Percentiles rank a stretch among this genome's conserved stretches.
These are phyloP conservation scores for Malachius bipustulatus DNA, from an alignment of 2,888 invertebrate species.

Conservation along the genomic window DNA sequence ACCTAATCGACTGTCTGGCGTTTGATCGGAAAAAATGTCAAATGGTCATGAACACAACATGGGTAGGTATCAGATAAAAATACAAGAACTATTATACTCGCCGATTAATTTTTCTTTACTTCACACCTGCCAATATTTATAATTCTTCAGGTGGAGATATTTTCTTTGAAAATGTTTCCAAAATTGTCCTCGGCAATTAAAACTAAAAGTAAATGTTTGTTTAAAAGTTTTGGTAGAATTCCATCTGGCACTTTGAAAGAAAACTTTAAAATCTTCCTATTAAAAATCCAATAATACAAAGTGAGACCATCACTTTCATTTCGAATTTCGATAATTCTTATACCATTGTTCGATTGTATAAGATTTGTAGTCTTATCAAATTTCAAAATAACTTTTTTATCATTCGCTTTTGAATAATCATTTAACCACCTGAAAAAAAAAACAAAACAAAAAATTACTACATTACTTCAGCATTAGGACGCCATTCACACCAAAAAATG, in stretches of 20 bases:
- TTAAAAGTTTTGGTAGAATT: conserved; percentile 32
- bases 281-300: conserved; percentile 51
- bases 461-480: too few species aligned
- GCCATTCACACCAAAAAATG: too few species aligned
- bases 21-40: too few species aligned
- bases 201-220: too few species aligned
- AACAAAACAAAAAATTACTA: conserved; percentile 11
- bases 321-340: conserved; percentile 55
- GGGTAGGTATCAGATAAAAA: too few species aligned
- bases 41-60: too few species aligned
- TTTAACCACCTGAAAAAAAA: conserved; percentile 41
- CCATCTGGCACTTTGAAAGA: conserved; percentile 41
- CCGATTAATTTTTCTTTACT: too few species aligned
- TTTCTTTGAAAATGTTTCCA: conserved; percentile 57
- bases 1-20: too few species aligned
- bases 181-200: conserved; percentile 50
- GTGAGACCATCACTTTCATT: conserved; percentile 49
- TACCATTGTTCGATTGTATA: conserved; percentile 49
- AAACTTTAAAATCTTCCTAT: conserved; percentile 44
- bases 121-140: too few species aligned
- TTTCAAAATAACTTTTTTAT: conserved; percentile 17
- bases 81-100: too few species aligned
- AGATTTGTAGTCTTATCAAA: conserved; percentile 31
- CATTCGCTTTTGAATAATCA: conserved; percentile 17
- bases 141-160: too few species aligned